These are phyloP conservation scores for Suillia variegata DNA, from an alignment of 2,888 invertebrate genomes.

Conservation along the genomic window DNA sequence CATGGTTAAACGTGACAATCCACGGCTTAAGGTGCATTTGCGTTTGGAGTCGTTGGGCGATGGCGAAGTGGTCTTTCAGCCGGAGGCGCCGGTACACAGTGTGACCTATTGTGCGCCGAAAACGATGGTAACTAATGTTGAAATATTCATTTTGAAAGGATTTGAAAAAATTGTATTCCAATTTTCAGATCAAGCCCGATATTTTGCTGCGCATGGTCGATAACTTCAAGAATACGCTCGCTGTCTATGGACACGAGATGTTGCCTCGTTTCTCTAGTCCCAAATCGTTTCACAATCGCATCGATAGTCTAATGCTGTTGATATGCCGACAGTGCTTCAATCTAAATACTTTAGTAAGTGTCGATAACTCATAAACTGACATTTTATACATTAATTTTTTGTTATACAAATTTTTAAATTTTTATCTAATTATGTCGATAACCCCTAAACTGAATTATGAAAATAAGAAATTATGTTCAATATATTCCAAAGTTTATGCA, in stretches of 20 bases:
- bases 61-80: slow-evolving; percentile 70
- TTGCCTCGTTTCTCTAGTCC: slow-evolving; percentile 71
- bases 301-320: slow-evolving; percentile 71
- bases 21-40: slow-evolving; percentile 71
- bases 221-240: slow-evolving; percentile 67
- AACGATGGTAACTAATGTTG: slow-evolving; percentile 62
- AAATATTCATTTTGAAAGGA: slow-evolving; percentile 9
- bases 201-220: slow-evolving; percentile 66
- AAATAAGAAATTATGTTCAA: no score
- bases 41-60: slow-evolving; percentile 68
- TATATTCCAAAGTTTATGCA: no score
- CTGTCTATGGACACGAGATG: slow-evolving; percentile 71
- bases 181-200: slow-evolving; percentile 62
- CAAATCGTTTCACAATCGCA: slow-evolving; percentile 72
- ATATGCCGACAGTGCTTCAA: slow-evolving; percentile 71
- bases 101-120: slow-evolving; percentile 70
- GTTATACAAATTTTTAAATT: neutral
- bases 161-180: no score
- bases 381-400: neutral
- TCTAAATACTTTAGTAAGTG: slow-evolving; percentile 70
- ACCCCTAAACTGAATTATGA: neutral
- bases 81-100: slow-evolving; percentile 71
- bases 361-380: neutral
- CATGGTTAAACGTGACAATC: slow-evolving; percentile 65
- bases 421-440: no score